Percentiles rank a stretch among this genome's conserved stretches.
These are phyloP conservation scores for Psammodynastes pulverulentus DNA, from an alignment of 2,113 vertebrate genomes.

Conservation along the genomic window DNA sequence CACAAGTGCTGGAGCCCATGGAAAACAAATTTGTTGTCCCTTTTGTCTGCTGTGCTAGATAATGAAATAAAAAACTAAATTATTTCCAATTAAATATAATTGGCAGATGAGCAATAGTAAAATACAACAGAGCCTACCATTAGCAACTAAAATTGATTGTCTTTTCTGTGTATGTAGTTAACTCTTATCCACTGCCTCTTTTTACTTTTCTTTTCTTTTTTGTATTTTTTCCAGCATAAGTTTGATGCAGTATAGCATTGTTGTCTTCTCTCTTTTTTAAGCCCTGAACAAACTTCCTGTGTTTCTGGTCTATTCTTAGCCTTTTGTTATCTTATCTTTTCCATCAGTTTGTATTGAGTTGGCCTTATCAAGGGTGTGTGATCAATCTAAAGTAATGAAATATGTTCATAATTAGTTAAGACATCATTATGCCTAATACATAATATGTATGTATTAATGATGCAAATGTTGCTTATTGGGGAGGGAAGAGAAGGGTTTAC, in stretches of 20 bases:
- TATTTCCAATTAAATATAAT: slow-evolving; percentile 73
- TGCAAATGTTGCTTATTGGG: not conserved
- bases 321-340: slow-evolving; percentile 28
- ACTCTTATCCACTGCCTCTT: slow-evolving; percentile 34
- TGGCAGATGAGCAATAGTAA: slow-evolving; percentile 66
- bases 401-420: slow-evolving; percentile 27
- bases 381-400: not conserved
- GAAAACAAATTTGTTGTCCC: slow-evolving; percentile 67
- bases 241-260: not conserved
- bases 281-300: slow-evolving; percentile 5
- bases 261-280: not conserved
- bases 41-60: slow-evolving; percentile 66
- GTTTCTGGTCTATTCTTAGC: slow-evolving; percentile 8
- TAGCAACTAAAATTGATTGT: slow-evolving; percentile 68
- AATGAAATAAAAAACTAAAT: slow-evolving; percentile 76
- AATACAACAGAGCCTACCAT: slow-evolving; percentile 70
- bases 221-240: slow-evolving; percentile 4
- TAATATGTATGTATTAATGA: slow-evolving; percentile 19
- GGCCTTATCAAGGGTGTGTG: slow-evolving; percentile 17
- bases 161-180: slow-evolving; percentile 48
- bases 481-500: not conserved
- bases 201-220: slow-evolving; percentile 25
- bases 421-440: not conserved
- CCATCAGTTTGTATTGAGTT: not conserved
- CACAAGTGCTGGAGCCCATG: slow-evolving; percentile 60